Evolutionary conservation across 2,113 vertebrate species (phyloP).

Genomic region (Silurus meridionalis): DNA sequence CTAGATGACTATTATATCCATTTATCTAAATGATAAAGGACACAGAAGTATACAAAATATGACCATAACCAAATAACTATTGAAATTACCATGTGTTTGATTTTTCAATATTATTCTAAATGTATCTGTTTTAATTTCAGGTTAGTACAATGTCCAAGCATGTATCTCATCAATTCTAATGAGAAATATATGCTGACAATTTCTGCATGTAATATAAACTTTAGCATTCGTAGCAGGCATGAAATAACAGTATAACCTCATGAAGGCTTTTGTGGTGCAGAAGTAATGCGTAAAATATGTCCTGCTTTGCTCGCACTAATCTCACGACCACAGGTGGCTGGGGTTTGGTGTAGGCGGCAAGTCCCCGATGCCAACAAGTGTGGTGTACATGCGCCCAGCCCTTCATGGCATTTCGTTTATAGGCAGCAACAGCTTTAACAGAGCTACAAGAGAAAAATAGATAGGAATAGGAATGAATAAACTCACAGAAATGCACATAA

Average conservation of each 20-base stretch:
- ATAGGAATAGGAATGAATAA: slow-evolving; percentile 20
- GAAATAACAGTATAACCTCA: slow-evolving; percentile 15
- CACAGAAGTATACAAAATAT: not conserved
- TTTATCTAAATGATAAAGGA: not conserved
- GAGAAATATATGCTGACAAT: not conserved
- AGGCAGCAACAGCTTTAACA: slow-evolving; percentile 37
- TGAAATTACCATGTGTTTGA: not conserved
- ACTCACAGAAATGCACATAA: slow-evolving; percentile 34
- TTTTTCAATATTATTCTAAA: not conserved
- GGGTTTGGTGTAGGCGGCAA: slow-evolving; percentile 45
- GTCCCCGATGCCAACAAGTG: slow-evolving; percentile 44
- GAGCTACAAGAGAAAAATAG: slow-evolving; percentile 30
- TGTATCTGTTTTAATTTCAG: not conserved
- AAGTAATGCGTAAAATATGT: slow-evolving; percentile 22
- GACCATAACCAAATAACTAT: not conserved
- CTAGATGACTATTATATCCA: not conserved
- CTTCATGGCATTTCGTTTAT: slow-evolving; percentile 46
- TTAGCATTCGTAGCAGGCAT: slow-evolving; percentile 3
- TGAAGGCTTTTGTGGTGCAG: slow-evolving; percentile 29
- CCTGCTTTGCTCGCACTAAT: slow-evolving; percentile 42
- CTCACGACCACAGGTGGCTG: slow-evolving; percentile 54
- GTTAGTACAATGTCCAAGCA: not conserved
- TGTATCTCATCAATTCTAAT: not conserved
- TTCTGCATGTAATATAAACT: not conserved
- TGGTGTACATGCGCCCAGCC: slow-evolving; percentile 36